Evolutionary conservation across 2,888 invertebrate genomes (phyloP), one percentile per base, ranked within the genome.

Genomic region (Hyppa rectilinea): DNA sequence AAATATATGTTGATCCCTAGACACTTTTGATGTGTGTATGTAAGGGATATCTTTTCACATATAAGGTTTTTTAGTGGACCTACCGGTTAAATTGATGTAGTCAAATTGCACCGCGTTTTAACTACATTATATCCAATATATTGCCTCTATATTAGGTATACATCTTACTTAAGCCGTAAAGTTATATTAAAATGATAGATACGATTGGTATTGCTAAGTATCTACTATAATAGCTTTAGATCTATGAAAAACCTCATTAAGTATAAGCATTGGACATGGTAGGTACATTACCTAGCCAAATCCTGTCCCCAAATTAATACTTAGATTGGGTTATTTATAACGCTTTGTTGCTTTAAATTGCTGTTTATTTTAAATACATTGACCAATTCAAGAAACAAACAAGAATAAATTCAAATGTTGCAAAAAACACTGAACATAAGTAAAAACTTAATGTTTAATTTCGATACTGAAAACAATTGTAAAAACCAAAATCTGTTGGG

Each of bases 331-430:
- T 52, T 65, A 68, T 68, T 65, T 75, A 36, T 34, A 65, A 40
- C 0, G 5, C 38, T 75, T 69, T 78, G 75, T 78, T 69, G 31
- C 10, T 69, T 59, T 69, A 62, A 69, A 75, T 64, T 58, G 31
- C 45, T 38, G 58, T 64, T 52, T 80, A 80, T 53, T 80, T 72
- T n/a, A 53, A 63, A 43, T 38, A 31, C 38, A 26, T 3, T 3
- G 2, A 40, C 17, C 12, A 26, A 23, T 64, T 65, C 1, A 26
- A 14, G n/a, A 29, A 66, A 75, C 29, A 47, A 71, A 43, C 20
- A 20, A n/a, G 60, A 43, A 9, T 38, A 43, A 36, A 66, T 61
- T 58, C 14, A 43, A 58, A 47, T 53, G n/a, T 26, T 59, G 36
- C 12, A 60, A 67, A n/a, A 58, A 61, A 74, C 34, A 3, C 50